A percentile compares a stretch with the other conserved stretches of the same genome.
phyloP scores from a whole-genome alignment of 2,797 vertebrate genomes.

The Pteropus rufus region DNA sequence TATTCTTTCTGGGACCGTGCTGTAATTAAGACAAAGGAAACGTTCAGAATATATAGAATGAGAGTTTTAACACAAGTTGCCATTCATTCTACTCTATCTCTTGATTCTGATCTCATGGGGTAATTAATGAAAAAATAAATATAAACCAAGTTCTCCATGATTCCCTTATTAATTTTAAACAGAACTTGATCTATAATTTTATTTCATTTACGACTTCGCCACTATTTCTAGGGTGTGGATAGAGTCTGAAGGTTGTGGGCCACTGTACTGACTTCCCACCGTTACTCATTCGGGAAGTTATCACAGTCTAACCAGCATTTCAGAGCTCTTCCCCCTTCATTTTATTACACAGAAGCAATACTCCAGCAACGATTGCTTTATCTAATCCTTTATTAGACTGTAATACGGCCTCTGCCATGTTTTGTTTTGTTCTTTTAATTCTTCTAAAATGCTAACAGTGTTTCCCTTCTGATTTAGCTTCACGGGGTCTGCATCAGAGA shows the following conservation, averaged over 20 bases:
- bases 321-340: not conserved
- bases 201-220: not conserved
- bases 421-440: slow-evolving; percentile 64
- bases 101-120: not conserved
- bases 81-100: not conserved
- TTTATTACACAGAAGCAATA: not conserved
- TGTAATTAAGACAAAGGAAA: not conserved
- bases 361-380: slow-evolving; percentile 58
- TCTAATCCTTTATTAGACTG: slow-evolving; percentile 68
- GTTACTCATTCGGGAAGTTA: not conserved
- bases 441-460: slow-evolving; percentile 71
- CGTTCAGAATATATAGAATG: not conserved
- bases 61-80: not conserved
- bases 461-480: slow-evolving; percentile 72
- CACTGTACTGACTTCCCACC: not conserved
- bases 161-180: not conserved
- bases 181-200: not conserved
- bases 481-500: slow-evolving; percentile 70
- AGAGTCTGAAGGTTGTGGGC: not conserved
- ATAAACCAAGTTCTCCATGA: not conserved
- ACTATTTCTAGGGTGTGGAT: not conserved
- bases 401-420: slow-evolving; percentile 61
- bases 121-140: not conserved
- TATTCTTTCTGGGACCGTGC: not conserved
- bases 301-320: not conserved